These are phyloP conservation scores for Etheostoma spectabile DNA, from an alignment of 2,113 vertebrate genomes.

Conservation along the genomic window DNA sequence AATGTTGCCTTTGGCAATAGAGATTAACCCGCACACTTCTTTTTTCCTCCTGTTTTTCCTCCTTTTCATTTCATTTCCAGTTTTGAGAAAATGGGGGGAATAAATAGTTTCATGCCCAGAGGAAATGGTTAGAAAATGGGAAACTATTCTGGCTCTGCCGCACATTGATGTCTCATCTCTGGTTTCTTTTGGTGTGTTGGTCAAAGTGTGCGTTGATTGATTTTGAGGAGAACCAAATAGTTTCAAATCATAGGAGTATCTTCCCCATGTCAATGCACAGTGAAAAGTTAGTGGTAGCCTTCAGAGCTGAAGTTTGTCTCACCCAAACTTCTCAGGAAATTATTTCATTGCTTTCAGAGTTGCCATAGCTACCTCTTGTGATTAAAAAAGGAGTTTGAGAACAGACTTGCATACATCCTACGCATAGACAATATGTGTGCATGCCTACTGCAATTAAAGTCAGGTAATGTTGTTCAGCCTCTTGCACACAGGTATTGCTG, in stretches of 20 bases:
- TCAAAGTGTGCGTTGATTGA: constrained; percentile 4
- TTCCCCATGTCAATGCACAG: neutral
- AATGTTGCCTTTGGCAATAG: constrained; percentile 54
- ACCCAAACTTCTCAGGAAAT: constrained; percentile 6
- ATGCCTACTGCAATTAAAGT: neutral
- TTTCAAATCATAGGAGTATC: neutral
- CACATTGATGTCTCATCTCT: constrained; percentile 33
- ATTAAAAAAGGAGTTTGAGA: neutral
- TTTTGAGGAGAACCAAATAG: neutral
- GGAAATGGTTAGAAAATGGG: constrained; percentile 56
- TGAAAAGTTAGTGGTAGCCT: neutral
- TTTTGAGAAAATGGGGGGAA: constrained; percentile 55
- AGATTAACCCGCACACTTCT: constrained; percentile 55
- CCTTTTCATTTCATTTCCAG: constrained; percentile 65
- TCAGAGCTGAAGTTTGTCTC: neutral
- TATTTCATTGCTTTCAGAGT: neutral
- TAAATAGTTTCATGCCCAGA: constrained; percentile 53
- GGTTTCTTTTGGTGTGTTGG: constrained; percentile 8
- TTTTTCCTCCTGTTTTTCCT: constrained; percentile 8
- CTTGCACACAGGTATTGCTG: neutral
- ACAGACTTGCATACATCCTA: neutral
- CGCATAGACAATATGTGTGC: neutral
- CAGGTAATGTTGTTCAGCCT: neutral
- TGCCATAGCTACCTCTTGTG: neutral
- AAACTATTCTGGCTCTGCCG: constrained; percentile 33